Evolutionary conservation across 2,888 invertebrate genomes (phyloP).

Genomic region (Lithophane semibrunnea): DNA sequence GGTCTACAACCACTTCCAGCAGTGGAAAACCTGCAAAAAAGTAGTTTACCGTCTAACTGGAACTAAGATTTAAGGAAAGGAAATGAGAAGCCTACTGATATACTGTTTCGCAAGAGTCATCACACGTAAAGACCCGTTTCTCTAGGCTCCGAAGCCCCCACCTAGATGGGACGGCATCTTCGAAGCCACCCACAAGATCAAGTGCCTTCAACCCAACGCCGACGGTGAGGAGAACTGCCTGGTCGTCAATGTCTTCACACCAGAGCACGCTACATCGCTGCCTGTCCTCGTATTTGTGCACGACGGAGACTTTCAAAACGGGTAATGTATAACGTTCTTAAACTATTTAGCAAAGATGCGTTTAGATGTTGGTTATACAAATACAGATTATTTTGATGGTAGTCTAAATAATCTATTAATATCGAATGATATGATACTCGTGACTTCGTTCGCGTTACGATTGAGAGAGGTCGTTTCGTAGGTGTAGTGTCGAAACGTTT

Average conservation of each 20-base stretch:
- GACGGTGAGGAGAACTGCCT: constrained; percentile 84
- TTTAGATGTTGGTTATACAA: constrained; percentile 23
- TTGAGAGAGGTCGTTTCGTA: not conserved
- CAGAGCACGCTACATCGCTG: constrained; percentile 68
- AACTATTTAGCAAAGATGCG: constrained; percentile 11
- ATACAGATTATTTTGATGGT: constrained; percentile 27
- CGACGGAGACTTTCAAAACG: constrained; percentile 84
- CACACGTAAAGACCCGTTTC: constrained; percentile 11
- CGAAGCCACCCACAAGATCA: constrained; percentile 83
- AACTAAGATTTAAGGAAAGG: not conserved
- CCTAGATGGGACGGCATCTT: constrained; percentile 83
- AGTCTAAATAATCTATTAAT: constrained; percentile 40
- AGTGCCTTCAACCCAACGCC: constrained; percentile 78
- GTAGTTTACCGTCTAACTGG: not conserved
- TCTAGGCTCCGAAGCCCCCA: constrained; percentile 80
- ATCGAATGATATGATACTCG: constrained; percentile 25
- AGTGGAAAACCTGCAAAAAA: not conserved
- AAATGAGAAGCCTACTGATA: not conserved
- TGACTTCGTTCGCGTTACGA: constrained; percentile 10
- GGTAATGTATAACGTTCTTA: constrained; percentile 71
- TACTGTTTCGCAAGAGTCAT: not conserved
- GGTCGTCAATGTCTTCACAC: constrained; percentile 84
- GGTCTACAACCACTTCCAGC: not conserved
- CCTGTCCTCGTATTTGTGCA: constrained; percentile 85
- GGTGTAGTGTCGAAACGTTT: not conserved